Conservation (phyloP, 2,888 invertebrate species). For the Elmis aenea region DNA sequence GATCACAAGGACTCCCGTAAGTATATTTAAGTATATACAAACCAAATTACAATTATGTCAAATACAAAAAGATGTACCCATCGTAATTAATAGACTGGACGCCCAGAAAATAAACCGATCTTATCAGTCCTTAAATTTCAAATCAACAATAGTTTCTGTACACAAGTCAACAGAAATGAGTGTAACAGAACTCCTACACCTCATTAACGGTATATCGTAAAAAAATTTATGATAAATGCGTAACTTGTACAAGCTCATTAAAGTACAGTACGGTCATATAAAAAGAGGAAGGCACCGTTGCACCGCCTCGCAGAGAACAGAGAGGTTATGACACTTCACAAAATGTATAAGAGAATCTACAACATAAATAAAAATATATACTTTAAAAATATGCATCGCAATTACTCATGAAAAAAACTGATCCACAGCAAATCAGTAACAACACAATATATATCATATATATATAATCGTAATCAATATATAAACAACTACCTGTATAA, state of each 20-base stretch:
- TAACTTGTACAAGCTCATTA: slow-evolving; percentile 19
- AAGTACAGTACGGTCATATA: slow-evolving; percentile 38
- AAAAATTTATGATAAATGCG: neutral
- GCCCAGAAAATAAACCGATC: too few relatives aligned
- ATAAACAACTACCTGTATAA: neutral
- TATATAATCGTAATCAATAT: too few relatives aligned
- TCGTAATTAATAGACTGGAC: slow-evolving; percentile 22
- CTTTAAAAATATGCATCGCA: slow-evolving; percentile 25
- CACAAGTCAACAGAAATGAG: too few relatives aligned
- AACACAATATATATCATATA: too few relatives aligned
- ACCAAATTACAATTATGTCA: too few relatives aligned
- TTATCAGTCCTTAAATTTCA: too few relatives aligned
- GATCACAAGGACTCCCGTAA: slow-evolving; percentile 43
- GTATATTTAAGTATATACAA: slow-evolving; percentile 24
- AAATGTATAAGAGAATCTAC: slow-evolving; percentile 6
- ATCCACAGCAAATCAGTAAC: too few relatives aligned
- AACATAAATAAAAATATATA: neutral
- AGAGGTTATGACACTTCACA: slow-evolving; percentile 44
- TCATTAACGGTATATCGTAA: slow-evolving; percentile 9
- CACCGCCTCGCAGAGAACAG: slow-evolving; percentile 42
- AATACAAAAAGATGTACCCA: too few relatives aligned
- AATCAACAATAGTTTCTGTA: slow-evolving; percentile 10
- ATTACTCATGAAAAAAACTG: too few relatives aligned
- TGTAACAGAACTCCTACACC: slow-evolving; percentile 17
- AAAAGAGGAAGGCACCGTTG: slow-evolving; percentile 45